phyloP scores from a whole-genome alignment of 2,888 invertebrate species.

The Mythimna pallens region DNA sequence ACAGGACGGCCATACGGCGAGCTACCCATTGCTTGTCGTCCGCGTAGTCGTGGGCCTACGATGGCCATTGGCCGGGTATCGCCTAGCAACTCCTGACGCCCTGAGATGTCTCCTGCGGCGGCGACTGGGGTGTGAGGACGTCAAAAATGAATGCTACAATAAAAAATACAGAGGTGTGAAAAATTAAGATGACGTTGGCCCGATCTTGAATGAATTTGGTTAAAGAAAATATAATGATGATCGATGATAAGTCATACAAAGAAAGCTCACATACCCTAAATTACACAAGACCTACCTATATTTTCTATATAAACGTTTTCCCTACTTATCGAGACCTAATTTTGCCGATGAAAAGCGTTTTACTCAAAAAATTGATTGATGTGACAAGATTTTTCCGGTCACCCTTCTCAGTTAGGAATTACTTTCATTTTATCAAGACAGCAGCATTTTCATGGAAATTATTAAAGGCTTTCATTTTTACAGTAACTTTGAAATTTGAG shows the following conservation, averaged over 20 bases:
- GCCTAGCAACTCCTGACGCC: no score
- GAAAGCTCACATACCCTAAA: background rate
- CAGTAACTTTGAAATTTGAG: slow-evolving; percentile 37
- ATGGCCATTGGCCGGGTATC: no score
- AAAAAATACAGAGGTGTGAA: background rate
- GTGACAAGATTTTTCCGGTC: slow-evolving; percentile 71
- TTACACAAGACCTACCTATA: slow-evolving; percentile 2
- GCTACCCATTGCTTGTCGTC: no score
- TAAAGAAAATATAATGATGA: background rate
- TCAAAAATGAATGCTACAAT: background rate
- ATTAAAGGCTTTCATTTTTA: slow-evolving; percentile 34
- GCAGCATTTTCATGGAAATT: slow-evolving; percentile 43
- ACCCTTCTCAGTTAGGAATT: slow-evolving; percentile 49
- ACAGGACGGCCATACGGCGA: no score
- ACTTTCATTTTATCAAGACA: slow-evolving; percentile 60
- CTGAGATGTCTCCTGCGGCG: no score
- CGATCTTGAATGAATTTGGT: background rate
- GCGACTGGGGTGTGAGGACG: no score
- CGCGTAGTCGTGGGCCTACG: no score
- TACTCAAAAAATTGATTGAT: slow-evolving; percentile 78
- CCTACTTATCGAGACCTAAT: slow-evolving; percentile 62
- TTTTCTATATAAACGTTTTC: slow-evolving; percentile 19
- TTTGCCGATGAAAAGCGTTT: slow-evolving; percentile 78
- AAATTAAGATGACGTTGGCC: background rate
- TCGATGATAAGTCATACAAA: background rate